Evolutionary conservation across 1,140 invertebrate species (phyloP).

Genomic region (Oryctes rhinoceros): DNA sequence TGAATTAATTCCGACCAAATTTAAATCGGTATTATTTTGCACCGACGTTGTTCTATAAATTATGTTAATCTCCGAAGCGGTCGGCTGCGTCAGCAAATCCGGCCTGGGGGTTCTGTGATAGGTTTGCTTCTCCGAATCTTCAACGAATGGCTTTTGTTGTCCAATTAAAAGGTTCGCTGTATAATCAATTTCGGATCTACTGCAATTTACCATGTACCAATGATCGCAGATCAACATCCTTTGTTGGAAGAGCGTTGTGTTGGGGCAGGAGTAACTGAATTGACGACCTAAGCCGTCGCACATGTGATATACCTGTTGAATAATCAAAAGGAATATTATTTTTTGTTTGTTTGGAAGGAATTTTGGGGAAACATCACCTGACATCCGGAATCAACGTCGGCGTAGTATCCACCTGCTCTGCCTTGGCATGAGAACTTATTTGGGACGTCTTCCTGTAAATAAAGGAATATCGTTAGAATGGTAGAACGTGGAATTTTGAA

Average conservation of each 20-base stretch:
- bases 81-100: conserved; percentile 68
- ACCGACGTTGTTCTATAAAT: conserved; percentile 48
- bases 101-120: conserved; percentile 70
- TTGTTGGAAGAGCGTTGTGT: conserved; percentile 81
- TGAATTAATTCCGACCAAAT: conserved; percentile 51
- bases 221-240: conserved; percentile 81
- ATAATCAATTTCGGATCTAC: conserved; percentile 71
- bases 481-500: too few species aligned
- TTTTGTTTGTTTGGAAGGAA: background rate
- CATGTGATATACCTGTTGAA: conserved; percentile 77
- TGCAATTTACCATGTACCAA: conserved; percentile 86
- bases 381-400: conserved; percentile 40
- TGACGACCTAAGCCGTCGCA: conserved; percentile 76
- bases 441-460: background rate
- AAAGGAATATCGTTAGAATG: background rate
- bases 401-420: conserved; percentile 39
- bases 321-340: conserved; percentile 43
- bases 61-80: conserved; percentile 61
- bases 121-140: conserved; percentile 67
- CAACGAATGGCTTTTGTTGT: conserved; percentile 75
- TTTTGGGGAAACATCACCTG: conserved; percentile 7
- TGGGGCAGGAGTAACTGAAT: conserved; percentile 80
- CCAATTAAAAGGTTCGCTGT: conserved; percentile 75
- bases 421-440: conserved; percentile 38
- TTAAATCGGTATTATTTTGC: conserved; percentile 40